These are phyloP conservation scores for Macrosiphum euphorbiae DNA, from an alignment of 2,888 invertebrate genomes.

Conservation along the genomic window DNA sequence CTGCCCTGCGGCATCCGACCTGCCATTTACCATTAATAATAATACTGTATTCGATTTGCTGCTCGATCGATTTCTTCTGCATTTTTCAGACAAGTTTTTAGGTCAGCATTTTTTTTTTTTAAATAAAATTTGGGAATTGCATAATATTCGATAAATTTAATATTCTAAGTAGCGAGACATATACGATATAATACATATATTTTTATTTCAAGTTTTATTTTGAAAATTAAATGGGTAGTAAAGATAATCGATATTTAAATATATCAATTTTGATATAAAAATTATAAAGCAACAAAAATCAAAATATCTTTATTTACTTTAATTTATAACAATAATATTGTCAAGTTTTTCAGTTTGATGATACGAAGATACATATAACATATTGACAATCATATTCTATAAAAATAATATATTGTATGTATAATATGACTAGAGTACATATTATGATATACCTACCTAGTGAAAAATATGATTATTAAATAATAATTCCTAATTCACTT, in stretches of 20 bases:
- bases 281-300: neutral
- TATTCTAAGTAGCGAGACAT: neutral
- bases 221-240: neutral
- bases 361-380: neutral
- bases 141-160: neutral
- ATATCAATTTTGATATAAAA: neutral
- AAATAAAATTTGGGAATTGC: conserved; percentile 31
- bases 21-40: conserved; percentile 62
- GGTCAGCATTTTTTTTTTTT: conserved; percentile 47
- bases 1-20: conserved; percentile 57
- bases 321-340: neutral
- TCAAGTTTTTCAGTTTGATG: neutral
- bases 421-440: neutral
- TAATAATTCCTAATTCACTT: neutral
- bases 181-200: neutral
- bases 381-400: neutral
- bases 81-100: conserved; percentile 51
- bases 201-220: neutral
- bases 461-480: neutral
- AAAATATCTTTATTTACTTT: neutral
- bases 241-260: neutral
- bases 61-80: conserved; percentile 61
- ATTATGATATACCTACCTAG: neutral
- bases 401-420: neutral
- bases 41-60: conserved; percentile 50